A percentile compares a stretch with the other conserved stretches of the same genome.
These are phyloP conservation scores for Actinemys pallida DNA, from an alignment of 2,113 vertebrate genomes.

Conservation along the genomic window DNA sequence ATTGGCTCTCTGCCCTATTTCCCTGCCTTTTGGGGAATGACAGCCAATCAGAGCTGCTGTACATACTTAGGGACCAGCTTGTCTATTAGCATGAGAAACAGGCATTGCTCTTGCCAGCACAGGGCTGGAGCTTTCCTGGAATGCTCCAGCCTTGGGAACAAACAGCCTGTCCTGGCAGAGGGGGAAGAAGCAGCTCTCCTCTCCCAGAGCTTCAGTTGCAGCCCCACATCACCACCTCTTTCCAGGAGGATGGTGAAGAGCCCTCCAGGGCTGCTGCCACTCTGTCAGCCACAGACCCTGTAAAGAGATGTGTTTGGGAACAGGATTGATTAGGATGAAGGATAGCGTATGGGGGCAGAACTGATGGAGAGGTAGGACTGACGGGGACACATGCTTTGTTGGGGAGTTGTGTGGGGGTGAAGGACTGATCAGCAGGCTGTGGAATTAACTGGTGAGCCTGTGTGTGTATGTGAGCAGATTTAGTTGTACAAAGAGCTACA, in stretches of 20 bases:
- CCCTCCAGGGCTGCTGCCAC: no score
- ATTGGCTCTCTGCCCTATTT: neutral
- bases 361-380: neutral
- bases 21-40: neutral
- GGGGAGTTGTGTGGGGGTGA: neutral
- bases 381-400: neutral
- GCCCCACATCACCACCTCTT: no score
- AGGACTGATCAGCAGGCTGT: neutral
- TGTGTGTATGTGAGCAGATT: neutral
- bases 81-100: neutral
- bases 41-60: neutral
- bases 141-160: neutral
- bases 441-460: neutral
- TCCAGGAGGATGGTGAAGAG: no score
- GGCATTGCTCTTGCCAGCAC: neutral
- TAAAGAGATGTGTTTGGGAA: neutral
- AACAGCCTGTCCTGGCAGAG: neutral
- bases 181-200: neutral
- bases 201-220: neutral
- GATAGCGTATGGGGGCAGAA: neutral
- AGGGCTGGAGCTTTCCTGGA: neutral
- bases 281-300: neutral
- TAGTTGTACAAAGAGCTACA: neutral
- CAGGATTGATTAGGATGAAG: neutral
- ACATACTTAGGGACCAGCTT: neutral